Conservation (phyloP, 2,888 invertebrate species). For the Drosophila prostipennis region DNA sequence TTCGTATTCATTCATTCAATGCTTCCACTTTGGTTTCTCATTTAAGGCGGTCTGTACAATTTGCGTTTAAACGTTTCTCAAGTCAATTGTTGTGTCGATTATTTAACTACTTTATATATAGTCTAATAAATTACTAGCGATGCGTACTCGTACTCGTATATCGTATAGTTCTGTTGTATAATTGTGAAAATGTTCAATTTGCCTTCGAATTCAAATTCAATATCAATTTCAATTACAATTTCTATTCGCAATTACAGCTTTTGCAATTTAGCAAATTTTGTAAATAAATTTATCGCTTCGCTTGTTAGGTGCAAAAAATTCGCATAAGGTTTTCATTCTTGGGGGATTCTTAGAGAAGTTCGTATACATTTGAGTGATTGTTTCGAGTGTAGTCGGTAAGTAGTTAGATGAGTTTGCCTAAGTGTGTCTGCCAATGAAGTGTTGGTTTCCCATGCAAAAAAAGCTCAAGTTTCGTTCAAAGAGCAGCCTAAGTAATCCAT, state of each 20-base stretch:
- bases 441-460: conserved; percentile 45
- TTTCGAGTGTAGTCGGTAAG: conserved; percentile 65
- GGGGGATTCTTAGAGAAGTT: conserved; percentile 75
- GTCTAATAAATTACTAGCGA: conserved; percentile 74
- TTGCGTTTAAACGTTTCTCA: conserved; percentile 74
- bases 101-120: conserved; percentile 71
- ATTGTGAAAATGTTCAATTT: conserved; percentile 62
- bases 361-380: conserved; percentile 82
- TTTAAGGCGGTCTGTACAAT: conserved; percentile 81
- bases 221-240: conserved; percentile 33
- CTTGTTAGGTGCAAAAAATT: conserved; percentile 70
- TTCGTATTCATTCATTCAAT: conserved; percentile 68
- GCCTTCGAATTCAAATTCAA: conserved; percentile 10
- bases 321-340: conserved; percentile 47
- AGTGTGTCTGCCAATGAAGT: conserved; percentile 48
- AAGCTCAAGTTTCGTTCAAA: conserved; percentile 61
- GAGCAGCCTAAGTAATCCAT: conserved; percentile 37
- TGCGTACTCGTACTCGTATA: conserved; percentile 62
- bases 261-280: conserved; percentile 54
- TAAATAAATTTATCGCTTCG: conserved; percentile 66
- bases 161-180: conserved; percentile 67
- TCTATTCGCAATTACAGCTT: conserved; percentile 19
- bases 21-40: conserved; percentile 41
- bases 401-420: conserved; percentile 38
- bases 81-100: conserved; percentile 72